A percentile compares a stretch with the other conserved stretches of the same genome.
These are phyloP conservation scores for Columba livia DNA, from an alignment of 2,113 vertebrate genomes.

Conservation along the genomic window DNA sequence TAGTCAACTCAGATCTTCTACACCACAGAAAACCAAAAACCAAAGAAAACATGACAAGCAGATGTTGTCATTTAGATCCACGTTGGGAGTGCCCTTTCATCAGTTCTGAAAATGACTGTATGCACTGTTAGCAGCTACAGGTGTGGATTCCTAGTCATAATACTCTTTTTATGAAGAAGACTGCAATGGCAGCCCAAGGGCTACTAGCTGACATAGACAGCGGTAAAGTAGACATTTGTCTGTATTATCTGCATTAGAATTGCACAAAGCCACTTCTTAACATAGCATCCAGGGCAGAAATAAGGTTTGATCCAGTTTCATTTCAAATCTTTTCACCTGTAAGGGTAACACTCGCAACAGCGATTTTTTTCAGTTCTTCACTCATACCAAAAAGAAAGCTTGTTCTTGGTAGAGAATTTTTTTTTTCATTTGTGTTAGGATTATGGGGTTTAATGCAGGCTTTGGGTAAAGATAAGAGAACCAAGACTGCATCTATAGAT, in stretches of 20 bases:
- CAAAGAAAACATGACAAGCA: fast-evolving
- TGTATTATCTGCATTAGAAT: not conserved
- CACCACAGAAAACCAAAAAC: not conserved
- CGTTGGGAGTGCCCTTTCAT: not conserved
- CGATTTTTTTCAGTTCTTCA: not conserved
- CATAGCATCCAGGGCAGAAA: not conserved
- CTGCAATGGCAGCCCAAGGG: not conserved
- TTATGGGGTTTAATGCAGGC: not conserved
- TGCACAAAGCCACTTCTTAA: not conserved
- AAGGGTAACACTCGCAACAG: not conserved
- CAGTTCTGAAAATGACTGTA: not conserved
- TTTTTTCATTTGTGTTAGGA: not conserved
- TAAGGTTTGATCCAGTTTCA: not conserved
- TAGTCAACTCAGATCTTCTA: not conserved
- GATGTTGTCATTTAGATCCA: not conserved
- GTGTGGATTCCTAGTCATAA: not conserved
- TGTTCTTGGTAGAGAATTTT: not conserved
- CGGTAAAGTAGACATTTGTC: not conserved
- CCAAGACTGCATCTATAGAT: not conserved
- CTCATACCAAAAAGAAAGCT: not conserved
- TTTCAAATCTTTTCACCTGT: not conserved
- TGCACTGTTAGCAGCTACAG: fast-evolving
- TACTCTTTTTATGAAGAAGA: not conserved
- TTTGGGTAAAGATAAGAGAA: not conserved
- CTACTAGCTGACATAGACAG: not conserved